Conservation (phyloP, 2,797 vertebrate species). For the Garrulus glandarius region DNA sequence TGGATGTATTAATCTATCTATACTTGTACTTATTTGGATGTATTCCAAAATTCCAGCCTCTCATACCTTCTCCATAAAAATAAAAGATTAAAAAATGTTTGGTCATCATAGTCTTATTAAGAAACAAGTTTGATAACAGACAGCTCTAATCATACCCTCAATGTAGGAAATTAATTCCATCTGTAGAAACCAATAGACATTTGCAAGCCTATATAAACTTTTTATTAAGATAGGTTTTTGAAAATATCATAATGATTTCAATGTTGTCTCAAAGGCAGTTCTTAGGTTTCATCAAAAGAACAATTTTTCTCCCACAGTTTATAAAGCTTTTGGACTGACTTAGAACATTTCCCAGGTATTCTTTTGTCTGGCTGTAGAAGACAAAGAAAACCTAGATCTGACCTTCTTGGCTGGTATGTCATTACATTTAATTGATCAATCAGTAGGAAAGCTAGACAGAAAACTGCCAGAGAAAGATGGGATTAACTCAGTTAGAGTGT, state of each 20-base stretch:
- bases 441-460: not conserved
- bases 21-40: not conserved
- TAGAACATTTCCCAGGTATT: not conserved
- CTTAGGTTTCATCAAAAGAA: not conserved
- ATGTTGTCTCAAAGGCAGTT: not conserved
- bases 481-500: not conserved
- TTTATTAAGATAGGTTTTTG: not conserved
- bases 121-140: not conserved
- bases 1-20: not conserved
- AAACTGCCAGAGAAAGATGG: not conserved
- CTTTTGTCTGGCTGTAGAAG: not conserved
- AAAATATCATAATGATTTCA: not conserved
- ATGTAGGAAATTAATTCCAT: not conserved
- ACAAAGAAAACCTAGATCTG: not conserved
- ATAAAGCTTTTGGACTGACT: not conserved
- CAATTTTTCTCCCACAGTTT: not conserved
- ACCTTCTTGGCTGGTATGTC: not conserved
- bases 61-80: not conserved
- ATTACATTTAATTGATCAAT: not conserved
- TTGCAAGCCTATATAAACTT: not conserved
- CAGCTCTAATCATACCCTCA: not conserved
- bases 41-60: not conserved
- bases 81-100: not conserved
- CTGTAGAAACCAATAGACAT: not conserved
- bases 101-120: not conserved